Evolutionary conservation across 2,888 invertebrate genomes (phyloP).

Genomic region (Leptopilina syphax): DNA sequence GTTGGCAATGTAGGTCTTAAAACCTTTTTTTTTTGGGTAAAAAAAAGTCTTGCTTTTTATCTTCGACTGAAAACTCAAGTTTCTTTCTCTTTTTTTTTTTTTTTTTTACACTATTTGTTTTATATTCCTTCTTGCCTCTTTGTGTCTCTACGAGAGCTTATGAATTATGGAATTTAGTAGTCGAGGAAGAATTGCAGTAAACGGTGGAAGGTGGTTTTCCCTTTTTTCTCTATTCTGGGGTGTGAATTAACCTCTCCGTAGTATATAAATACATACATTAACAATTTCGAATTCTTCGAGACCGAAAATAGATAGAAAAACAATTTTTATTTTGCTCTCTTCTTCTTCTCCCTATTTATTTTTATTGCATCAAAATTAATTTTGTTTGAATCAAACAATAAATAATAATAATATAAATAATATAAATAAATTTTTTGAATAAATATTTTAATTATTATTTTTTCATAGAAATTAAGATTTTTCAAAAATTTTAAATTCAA

Average conservation of each 20-base stretch:
- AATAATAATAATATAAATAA: no score
- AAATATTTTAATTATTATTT: no score
- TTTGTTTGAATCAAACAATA: no score
- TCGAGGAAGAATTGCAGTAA: constrained; percentile 29
- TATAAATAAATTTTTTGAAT: no score
- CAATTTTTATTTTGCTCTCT: no score
- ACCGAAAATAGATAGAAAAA: no score
- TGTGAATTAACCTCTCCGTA: neutral
- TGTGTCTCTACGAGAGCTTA: constrained; percentile 32
- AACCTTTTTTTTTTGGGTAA: neutral
- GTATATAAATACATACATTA: neutral
- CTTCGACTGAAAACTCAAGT: neutral
- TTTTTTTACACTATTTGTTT: neutral
- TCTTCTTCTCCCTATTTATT: no score
- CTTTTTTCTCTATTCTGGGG: neutral
- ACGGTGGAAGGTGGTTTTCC: neutral
- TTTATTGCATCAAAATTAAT: no score
- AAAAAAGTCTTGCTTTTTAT: neutral
- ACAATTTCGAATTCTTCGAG: no score
- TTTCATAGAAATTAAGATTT: no score
- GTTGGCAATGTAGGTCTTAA: constrained; percentile 2
- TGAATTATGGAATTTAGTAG: constrained; percentile 39
- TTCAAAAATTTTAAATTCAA: no score
- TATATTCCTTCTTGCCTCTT: constrained; percentile 3
- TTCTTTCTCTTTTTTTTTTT: neutral